These are phyloP conservation scores for Delia radicum DNA, from an alignment of 1,140 invertebrate species.

Conservation along the genomic window DNA sequence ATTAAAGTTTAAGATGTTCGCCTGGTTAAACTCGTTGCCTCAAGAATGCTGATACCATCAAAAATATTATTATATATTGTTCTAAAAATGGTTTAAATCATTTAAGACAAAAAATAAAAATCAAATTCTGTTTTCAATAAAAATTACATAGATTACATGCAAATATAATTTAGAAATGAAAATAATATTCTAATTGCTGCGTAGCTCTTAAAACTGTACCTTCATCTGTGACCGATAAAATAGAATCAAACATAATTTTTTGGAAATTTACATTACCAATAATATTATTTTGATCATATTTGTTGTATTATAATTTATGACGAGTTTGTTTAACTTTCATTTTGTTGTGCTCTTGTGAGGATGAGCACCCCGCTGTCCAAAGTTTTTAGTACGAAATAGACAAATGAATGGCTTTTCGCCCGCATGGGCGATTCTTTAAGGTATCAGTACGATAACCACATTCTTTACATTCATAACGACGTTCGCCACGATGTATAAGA, in stretches of 20 bases:
- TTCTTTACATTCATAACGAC: conserved; percentile 73
- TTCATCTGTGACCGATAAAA: too few relatives aligned
- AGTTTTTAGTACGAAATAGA: conserved; percentile 66
- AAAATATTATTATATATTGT: too few relatives aligned
- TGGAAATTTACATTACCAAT: conserved; percentile 31
- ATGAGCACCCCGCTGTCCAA: conserved; percentile 63
- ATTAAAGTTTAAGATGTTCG: too few relatives aligned
- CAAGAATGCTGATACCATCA: too few relatives aligned
- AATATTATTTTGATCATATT: background rate
- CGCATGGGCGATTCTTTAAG: conserved; percentile 66
- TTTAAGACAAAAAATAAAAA: too few relatives aligned
- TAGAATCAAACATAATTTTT: conserved; percentile 29
- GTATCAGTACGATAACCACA: conserved; percentile 63
- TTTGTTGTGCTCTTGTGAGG: conserved; percentile 65
- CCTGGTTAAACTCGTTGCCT: too few relatives aligned
- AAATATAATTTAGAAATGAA: too few relatives aligned
- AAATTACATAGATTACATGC: too few relatives aligned
- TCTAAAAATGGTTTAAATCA: too few relatives aligned
- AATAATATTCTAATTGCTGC: too few relatives aligned
- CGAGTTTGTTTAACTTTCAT: background rate
- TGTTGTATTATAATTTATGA: background rate
- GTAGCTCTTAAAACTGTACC: too few relatives aligned
- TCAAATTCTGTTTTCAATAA: too few relatives aligned
- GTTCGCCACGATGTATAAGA: conserved; percentile 77
- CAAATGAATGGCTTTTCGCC: conserved; percentile 71